phyloP scores from a whole-genome alignment of 1,140 invertebrate species.

The Planococcus citri region DNA sequence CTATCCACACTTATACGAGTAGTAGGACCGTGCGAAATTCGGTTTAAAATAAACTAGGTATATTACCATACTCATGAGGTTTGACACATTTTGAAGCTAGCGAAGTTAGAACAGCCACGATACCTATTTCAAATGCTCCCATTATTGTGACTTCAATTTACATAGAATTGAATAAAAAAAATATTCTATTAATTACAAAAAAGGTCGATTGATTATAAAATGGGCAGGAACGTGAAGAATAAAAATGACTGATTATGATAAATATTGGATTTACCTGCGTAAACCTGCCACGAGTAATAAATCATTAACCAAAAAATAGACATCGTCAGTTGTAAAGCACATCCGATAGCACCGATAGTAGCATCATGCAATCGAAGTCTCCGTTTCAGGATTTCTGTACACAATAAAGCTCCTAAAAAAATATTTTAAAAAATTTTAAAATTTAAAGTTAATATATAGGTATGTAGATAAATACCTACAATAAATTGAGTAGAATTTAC shows the following conservation, averaged over 20 bases:
- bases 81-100: constrained; percentile 12
- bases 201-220: no score
- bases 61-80: background rate
- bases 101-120: background rate
- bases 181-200: background rate
- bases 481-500: no score
- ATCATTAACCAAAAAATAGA: constrained; percentile 23
- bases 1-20: no score
- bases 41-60: no score
- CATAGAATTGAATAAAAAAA: background rate
- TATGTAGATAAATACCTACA: no score
- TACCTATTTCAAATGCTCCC: background rate
- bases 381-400: constrained; percentile 25
- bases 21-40: no score
- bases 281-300: constrained; percentile 23
- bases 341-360: constrained; percentile 26
- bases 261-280: constrained; percentile 23
- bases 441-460: constrained; percentile 6
- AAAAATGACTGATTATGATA: background rate
- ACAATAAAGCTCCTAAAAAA: constrained; percentile 26
- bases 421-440: background rate
- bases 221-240: background rate
- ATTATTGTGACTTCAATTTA: background rate
- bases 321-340: constrained; percentile 24
- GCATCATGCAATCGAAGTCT: constrained; percentile 25